Evolutionary conservation across 2,797 vertebrate species (phyloP), one percentile per base, ranked within the genome.

Genomic region (Danio choprae): DNA sequence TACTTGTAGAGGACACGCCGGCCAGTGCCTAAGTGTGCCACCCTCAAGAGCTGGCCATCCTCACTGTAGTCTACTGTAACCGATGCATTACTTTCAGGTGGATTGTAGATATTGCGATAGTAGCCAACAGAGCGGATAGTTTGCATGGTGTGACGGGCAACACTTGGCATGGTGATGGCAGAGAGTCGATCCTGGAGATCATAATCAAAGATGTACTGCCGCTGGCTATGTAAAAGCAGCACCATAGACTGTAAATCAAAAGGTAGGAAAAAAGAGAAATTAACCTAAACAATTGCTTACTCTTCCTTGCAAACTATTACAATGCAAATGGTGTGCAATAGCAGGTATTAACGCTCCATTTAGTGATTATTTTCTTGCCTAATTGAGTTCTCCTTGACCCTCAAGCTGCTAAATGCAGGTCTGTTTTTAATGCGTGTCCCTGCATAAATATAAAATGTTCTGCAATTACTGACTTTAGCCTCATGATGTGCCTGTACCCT

Each of bases 141-240:
- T 93, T 99, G 97, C 98, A 99, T 99, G 87, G 97, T 98, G 86
- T 99, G 98, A 50, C 98, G 95, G 16, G 98, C 98, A 75, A 99
- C 98, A 0, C 97, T 99, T 84, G 98, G 98, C 98, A 99, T 99
- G 55, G 98, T 99, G 86, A 99, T 95, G 12, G 98, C 97, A 0
- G 97, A 96, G 63, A 99, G 94, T n/a, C 95, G 95, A 88, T 98
- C 97, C 89, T 95, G 91, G 68, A 95, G 90, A 86, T 98, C 98
- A 0, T 96, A 99, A 82, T 99, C 98, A 0, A 99, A 99, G 91
- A 99, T 99, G 90, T 99, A 99, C 89, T 99, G 98, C 79, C 96
- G 92, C 89, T 99, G 98, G 90, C 98, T 99, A 86, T 98, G 98
- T 75, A 99, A 95, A 90, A 99, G 94, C 78, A 99, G 91, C 41